phyloP scores from a whole-genome alignment of 2,113 vertebrate species.

The Colinus virginianus region DNA sequence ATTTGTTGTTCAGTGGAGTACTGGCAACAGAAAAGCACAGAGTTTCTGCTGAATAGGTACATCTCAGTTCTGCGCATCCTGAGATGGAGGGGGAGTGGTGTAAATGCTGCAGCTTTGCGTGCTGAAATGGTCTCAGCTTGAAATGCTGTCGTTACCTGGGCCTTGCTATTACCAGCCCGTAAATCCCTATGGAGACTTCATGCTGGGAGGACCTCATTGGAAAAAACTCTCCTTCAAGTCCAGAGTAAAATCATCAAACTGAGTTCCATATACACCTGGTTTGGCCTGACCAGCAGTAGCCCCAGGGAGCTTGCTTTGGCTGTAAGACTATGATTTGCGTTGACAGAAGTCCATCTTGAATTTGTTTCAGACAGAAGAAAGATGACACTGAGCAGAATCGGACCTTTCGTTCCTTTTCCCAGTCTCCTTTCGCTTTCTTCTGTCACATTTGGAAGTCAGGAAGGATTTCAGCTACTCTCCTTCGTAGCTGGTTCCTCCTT shows the following conservation, averaged over 20 bases:
- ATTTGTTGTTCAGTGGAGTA: background rate
- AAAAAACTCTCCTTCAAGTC: background rate
- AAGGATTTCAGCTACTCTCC: constrained; percentile 88
- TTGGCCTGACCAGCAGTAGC: background rate
- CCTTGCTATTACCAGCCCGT: background rate
- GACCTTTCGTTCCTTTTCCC: background rate
- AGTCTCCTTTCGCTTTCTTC: background rate
- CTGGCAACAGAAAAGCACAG: background rate
- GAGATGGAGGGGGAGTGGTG: background rate
- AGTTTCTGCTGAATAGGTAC: background rate
- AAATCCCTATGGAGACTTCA: fast-evolving
- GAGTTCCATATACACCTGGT: background rate
- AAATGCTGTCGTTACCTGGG: background rate
- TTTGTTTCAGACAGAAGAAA: background rate
- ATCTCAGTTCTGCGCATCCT: background rate
- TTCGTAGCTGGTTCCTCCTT: constrained; percentile 82
- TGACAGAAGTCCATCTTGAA: background rate
- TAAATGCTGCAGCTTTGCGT: background rate
- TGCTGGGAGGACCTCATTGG: background rate
- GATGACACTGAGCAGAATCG: background rate
- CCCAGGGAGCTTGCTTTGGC: background rate
- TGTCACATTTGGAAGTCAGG: constrained; percentile 80
- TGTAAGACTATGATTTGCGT: background rate
- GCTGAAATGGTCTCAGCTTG: background rate
- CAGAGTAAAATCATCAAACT: background rate